Conservation (phyloP, 2,888 invertebrate species). For the Sarcophaga variegata region DNA sequence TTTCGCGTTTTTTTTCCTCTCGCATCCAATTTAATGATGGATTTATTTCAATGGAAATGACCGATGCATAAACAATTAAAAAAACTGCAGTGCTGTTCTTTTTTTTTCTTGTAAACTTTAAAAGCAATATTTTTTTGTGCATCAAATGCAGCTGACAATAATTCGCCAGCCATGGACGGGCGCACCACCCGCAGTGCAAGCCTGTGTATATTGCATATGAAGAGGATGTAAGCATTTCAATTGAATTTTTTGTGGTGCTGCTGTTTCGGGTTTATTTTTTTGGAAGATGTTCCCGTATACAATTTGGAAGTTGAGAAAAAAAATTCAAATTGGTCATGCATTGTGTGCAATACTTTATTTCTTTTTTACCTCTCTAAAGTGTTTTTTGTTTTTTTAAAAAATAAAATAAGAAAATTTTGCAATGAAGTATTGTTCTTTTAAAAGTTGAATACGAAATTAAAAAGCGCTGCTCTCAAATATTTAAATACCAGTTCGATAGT, state of each 20-base stretch:
- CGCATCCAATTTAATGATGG: conserved; percentile 27
- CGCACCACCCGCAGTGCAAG: conserved; percentile 57
- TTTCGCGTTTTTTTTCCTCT: background rate
- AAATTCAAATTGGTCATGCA: conserved; percentile 54
- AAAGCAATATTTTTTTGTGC: background rate
- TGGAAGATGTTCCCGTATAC: conserved; percentile 43
- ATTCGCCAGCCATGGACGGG: conserved; percentile 31
- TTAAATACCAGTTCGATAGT: no score
- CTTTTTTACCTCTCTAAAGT: conserved; percentile 14
- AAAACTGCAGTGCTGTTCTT: background rate
- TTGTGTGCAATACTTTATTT: conserved; percentile 40
- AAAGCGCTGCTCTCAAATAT: no score
- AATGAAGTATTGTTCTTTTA: no score
- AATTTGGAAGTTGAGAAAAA: conserved; percentile 39
- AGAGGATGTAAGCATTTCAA: no score
- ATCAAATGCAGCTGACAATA: conserved; percentile 55
- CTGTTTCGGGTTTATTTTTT: conserved; percentile 12
- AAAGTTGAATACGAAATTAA: no score
- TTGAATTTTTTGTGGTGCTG: background rate
- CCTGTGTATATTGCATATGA: conserved; percentile 15
- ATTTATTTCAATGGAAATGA: conserved; percentile 60
- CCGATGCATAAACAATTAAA: conserved; percentile 45
- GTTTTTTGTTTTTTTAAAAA: no score
- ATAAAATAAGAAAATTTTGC: no score
- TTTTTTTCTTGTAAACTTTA: background rate